Base-by-base conservation (phyloP, 2,113 vertebrate species). In the Notiomystis cincta region DNA sequence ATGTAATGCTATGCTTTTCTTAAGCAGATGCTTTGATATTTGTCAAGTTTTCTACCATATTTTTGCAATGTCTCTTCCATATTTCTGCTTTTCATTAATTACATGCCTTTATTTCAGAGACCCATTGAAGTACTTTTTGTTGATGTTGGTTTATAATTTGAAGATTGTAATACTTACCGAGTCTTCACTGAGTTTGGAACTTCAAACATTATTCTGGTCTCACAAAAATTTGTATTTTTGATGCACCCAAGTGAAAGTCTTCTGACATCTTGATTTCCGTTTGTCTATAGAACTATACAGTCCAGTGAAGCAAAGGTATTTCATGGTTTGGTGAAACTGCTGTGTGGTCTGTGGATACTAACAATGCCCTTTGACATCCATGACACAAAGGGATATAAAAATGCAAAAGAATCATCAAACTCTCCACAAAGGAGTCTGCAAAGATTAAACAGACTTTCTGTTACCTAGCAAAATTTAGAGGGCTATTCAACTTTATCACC, bases 381-480 rank as follows among this genome's bases (percentile, higher is more conserved):
- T 62, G 47, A 37, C 67, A 60, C 53, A 53, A 73, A 71, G 57
- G 11, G 9, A 71, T 87, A 15, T 21, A 51, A 70, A 94, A 95
- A 64, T 56, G 35, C 38, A 45, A 33, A 62, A 79, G 48, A 64
- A 51, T 75, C 33, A 48, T 45, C 57, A 72, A 30, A 48, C 57
- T 94, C n/a, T 70, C 18, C 23, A 64, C 50, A 71, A 82, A 94
- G 37, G 65, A 56, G 38, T 91, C 65, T 61, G 23, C 61, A 75
- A 72, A 60, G 81, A 53, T 91, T 64, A 70, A 87, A 65, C 42
- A 48, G 11, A 67, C 48, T 75, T 84, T 81, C 72, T 72, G 72
- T 89, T 95, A 87, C 69, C 48, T 87, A 79, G 70, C 70, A 89
- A 84, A 87, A 64, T 79, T 65, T 30, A 71, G 57, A 84, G n/a